Evolutionary conservation across 2,888 invertebrate genomes (phyloP).

Genomic region (Ophion obscuratus): DNA sequence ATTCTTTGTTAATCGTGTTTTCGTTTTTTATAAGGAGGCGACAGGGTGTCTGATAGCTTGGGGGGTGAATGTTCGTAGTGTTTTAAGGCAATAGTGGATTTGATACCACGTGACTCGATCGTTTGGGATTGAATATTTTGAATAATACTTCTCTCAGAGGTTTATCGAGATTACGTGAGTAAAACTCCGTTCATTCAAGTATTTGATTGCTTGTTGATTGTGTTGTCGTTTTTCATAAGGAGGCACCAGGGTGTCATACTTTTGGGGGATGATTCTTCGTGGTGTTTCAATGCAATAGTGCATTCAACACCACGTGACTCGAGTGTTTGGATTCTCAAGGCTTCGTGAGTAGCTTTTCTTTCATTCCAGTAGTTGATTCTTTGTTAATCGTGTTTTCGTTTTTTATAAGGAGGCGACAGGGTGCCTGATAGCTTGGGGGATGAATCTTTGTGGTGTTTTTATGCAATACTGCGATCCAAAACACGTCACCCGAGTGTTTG

Average conservation of each 20-base stretch:
- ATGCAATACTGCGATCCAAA: neutral
- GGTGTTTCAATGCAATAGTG: neutral
- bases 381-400: neutral
- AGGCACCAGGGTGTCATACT: no score
- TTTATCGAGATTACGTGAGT: neutral
- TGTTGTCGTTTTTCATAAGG: no score
- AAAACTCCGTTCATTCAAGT: no score
- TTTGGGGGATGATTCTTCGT: neutral
- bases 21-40: neutral
- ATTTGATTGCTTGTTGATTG: no score
- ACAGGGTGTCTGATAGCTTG: no score
- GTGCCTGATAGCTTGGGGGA: no score
- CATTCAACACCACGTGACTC: neutral
- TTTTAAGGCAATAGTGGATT: neutral
- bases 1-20: neutral
- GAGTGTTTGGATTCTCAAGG: neutral
- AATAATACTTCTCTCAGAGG: conserved; percentile 1
- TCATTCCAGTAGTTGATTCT: neutral
- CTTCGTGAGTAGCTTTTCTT: conserved; percentile 11
- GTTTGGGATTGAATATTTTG: conserved; percentile 12
- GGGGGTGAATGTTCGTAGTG: neutral
- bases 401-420: neutral
- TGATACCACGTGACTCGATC: conserved; percentile 6
- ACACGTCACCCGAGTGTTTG: conserved; percentile 5
- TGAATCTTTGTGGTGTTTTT: neutral